Evolutionary conservation across 2,113 vertebrate genomes (phyloP).

Genomic region (Pomatostomus ruficeps): DNA sequence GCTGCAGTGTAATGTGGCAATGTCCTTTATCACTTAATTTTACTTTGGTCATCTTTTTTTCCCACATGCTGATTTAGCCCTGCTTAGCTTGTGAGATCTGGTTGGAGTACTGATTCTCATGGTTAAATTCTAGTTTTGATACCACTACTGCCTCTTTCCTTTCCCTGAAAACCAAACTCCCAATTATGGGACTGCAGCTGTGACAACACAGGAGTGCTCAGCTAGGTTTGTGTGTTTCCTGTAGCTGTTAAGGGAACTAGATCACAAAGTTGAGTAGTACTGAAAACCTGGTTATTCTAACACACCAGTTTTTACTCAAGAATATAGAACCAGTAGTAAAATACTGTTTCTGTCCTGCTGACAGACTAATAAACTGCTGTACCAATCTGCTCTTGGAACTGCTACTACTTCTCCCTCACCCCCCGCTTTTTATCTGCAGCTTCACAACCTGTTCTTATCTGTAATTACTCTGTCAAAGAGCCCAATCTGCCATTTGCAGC

Average conservation of each 20-base stretch:
- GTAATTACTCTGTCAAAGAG: conserved; percentile 3
- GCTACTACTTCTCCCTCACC: background rate
- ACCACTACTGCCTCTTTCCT: background rate
- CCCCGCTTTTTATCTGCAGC: background rate
- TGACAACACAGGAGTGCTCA: background rate
- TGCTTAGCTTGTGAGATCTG: background rate
- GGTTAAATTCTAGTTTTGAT: background rate
- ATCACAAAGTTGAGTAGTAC: background rate
- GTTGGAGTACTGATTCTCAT: background rate
- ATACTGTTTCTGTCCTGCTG: background rate
- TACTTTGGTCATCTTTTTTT: background rate
- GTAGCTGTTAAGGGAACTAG: background rate
- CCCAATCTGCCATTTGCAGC: background rate
- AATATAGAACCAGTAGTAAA: background rate
- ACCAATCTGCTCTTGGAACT: background rate
- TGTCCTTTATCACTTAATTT: background rate
- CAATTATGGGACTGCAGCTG: background rate
- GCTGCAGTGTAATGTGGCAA: background rate
- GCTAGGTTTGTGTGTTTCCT: background rate
- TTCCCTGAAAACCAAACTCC: background rate
- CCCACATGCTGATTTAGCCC: background rate
- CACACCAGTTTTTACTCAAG: background rate
- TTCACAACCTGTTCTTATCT: conserved; percentile 10
- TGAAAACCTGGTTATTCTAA: background rate
- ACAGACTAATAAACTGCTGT: background rate